phyloP scores from a whole-genome alignment of 2,113 vertebrate species.

The Cyphomyrus plagiostoma region DNA sequence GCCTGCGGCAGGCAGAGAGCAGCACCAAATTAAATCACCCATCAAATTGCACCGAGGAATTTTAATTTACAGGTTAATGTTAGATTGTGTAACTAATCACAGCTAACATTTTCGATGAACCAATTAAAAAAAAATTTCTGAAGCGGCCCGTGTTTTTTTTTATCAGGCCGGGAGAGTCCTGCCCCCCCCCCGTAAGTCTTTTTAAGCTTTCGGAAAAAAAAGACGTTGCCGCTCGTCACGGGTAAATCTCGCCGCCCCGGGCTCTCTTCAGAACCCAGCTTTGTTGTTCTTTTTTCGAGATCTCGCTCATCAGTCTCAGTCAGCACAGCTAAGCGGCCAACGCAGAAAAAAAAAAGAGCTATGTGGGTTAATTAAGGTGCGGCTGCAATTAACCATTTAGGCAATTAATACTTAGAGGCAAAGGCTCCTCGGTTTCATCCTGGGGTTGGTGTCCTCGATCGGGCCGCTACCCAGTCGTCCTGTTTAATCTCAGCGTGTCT shows the following conservation, averaged over 20 bases:
- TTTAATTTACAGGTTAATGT: slow-evolving; percentile 99
- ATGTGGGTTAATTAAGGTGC: neutral
- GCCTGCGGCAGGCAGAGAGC: slow-evolving; percentile 86
- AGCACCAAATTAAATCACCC: slow-evolving; percentile 99
- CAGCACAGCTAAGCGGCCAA: neutral
- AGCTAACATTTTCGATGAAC: slow-evolving; percentile 87
- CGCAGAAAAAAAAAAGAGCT: neutral
- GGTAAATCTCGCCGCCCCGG: neutral
- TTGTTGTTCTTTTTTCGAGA: neutral
- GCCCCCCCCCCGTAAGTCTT: neutral
- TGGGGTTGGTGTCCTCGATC: neutral
- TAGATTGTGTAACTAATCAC: slow-evolving; percentile 99
- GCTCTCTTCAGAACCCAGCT: neutral
- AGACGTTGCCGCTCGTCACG: slow-evolving; percentile 57
- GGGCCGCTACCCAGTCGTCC: neutral
- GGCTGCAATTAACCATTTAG: neutral
- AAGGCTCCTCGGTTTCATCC: neutral
- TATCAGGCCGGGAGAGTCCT: slow-evolving; percentile 58
- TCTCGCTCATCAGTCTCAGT: neutral
- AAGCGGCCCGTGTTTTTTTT: slow-evolving; percentile 60
- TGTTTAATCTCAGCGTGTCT: neutral
- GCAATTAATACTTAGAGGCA: neutral
- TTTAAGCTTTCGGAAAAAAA: slow-evolving; percentile 34
- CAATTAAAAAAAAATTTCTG: slow-evolving; percentile 74
- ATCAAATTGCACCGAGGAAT: slow-evolving; percentile 99